Conservation (phyloP, 2,797 vertebrate species). For the Buceros bicornis region DNA sequence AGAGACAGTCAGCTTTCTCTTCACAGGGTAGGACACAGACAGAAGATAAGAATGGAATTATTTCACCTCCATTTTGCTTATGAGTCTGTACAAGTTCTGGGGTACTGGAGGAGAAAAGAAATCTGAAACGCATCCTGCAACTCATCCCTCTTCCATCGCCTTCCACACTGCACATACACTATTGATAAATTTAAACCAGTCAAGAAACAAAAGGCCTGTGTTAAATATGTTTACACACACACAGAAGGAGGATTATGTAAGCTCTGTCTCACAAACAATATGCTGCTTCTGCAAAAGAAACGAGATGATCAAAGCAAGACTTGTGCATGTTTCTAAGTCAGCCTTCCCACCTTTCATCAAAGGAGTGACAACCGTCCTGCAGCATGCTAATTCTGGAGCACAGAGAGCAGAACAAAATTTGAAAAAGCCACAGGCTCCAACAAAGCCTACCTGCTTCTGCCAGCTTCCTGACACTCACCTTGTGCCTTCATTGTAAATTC, state of each 20-base stretch:
- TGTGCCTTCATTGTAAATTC: background rate
- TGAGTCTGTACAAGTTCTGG: background rate
- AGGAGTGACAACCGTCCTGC: conserved; percentile 33
- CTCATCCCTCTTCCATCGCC: background rate
- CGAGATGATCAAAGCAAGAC: conserved; percentile 21
- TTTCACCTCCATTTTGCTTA: background rate
- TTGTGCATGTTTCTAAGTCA: background rate
- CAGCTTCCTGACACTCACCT: background rate
- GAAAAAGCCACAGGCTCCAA: background rate
- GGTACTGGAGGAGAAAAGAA: background rate
- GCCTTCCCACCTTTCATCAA: conserved; percentile 49
- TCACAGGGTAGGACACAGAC: background rate
- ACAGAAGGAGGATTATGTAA: conserved; percentile 64
- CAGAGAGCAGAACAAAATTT: background rate
- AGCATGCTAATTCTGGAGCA: background rate
- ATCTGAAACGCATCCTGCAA: background rate
- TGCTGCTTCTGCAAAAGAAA: conserved; percentile 37
- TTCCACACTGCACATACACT: background rate
- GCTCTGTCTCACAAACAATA: conserved; percentile 61
- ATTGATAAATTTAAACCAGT: conserved; percentile 44
- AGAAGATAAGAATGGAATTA: background rate
- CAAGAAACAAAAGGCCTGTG: conserved; percentile 60
- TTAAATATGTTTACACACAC: conserved; percentile 59
- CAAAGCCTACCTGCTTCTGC: background rate
- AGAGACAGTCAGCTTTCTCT: background rate